A percentile compares a stretch with the other conserved stretches of the same genome.
Conservation (phyloP, 2,797 vertebrate genomes). For the Gymnoscopelus microlampas region DNA sequence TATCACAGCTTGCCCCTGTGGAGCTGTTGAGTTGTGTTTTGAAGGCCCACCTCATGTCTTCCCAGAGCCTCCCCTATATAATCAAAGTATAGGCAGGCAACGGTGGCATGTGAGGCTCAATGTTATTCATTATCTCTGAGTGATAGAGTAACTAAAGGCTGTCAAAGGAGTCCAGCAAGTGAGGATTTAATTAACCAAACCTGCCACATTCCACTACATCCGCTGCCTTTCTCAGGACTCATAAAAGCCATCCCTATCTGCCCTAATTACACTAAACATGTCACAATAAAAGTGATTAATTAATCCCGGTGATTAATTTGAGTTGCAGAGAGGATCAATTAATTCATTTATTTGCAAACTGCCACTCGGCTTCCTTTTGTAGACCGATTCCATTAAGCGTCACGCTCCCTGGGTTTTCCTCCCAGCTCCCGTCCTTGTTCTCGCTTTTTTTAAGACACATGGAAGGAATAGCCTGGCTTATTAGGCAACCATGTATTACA, state of each 20-base stretch:
- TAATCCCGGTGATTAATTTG: constrained; percentile 69
- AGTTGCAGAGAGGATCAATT: constrained; percentile 71
- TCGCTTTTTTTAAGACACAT: constrained; percentile 47
- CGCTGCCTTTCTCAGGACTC: constrained; percentile 71
- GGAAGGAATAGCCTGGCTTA: constrained; percentile 66
- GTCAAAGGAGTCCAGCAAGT: constrained; percentile 71
- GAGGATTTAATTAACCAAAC: constrained; percentile 80
- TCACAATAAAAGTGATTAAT: constrained; percentile 66
- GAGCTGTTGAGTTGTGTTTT: constrained; percentile 37
- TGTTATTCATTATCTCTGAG: constrained; percentile 77
- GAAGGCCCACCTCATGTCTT: constrained; percentile 28
- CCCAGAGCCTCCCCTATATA: constrained; percentile 35
- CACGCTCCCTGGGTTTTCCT: constrained; percentile 52
- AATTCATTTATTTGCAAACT: constrained; percentile 72
- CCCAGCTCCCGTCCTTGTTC: constrained; percentile 54
- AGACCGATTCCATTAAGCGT: constrained; percentile 64
- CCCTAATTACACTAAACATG: constrained; percentile 76
- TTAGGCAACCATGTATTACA: constrained; percentile 61
- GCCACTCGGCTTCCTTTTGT: constrained; percentile 49
- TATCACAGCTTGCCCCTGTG: constrained; percentile 18
- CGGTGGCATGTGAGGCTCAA: constrained; percentile 57
- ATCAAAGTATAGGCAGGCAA: constrained; percentile 63
- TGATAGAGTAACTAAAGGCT: constrained; percentile 77
- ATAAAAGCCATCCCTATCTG: constrained; percentile 76
- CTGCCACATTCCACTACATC: constrained; percentile 76